These are phyloP conservation scores for Machimus atricapillus DNA, from an alignment of 2,888 invertebrate species.

Conservation along the genomic window DNA sequence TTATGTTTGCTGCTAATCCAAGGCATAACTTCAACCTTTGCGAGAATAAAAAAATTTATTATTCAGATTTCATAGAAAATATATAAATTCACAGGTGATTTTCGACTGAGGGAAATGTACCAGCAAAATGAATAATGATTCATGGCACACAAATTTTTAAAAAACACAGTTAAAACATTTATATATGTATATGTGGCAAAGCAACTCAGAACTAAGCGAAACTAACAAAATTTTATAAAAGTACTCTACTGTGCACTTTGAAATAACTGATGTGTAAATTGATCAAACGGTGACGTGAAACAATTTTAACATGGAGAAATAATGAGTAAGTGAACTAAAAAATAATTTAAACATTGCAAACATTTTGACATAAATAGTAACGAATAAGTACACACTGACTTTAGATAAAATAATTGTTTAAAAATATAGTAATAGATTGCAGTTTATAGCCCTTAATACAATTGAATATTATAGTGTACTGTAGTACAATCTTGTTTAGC, in stretches of 20 bases:
- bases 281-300: not conserved
- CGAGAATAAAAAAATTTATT: not conserved
- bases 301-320: not conserved
- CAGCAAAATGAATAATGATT: not conserved
- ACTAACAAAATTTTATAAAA: not conserved
- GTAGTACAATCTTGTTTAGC: not conserved
- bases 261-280: not conserved
- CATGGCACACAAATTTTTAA: not conserved
- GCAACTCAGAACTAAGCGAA: not conserved
- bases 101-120: not conserved
- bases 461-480: not conserved
- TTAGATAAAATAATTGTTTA: not conserved
- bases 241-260: not conserved
- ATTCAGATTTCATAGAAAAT: not conserved
- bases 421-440: not conserved
- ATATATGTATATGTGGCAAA: not conserved
- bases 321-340: not conserved
- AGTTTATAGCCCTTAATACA: not conserved
- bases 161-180: not conserved
- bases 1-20: slow-evolving; percentile 98
- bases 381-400: not conserved
- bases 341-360: not conserved
- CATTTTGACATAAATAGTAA: not conserved
- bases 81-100: not conserved
- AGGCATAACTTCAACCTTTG: slow-evolving; percentile 85